Evolutionary conservation across 2,797 vertebrate genomes (phyloP), one percentile per base, ranked within the genome.

Genomic region (Bradypodion ventrale): DNA sequence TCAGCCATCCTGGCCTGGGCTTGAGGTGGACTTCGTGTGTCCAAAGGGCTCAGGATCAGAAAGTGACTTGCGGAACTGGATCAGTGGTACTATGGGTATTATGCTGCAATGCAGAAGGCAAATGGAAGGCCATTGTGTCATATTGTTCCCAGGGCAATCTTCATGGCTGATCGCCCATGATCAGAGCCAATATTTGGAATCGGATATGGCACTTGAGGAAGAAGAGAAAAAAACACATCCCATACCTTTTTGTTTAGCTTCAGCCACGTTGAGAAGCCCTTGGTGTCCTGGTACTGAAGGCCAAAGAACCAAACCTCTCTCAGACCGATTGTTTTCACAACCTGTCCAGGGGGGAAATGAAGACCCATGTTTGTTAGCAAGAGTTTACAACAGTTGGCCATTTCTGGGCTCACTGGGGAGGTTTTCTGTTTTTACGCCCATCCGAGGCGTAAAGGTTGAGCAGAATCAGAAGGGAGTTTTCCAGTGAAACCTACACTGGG

Each of bases 251-350:
- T 99, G 95, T 99, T 99, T 90, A 99, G 95, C 93, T 99, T 99
- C 87, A 99, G 96, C 98, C 98, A 99, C 3, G 98, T 99, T 15
- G 98, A 98, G 94, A 99, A 99, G 87, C 98, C 97, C 92, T 99
- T 99, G 81, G 98, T 99, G 83, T 99, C 98, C 92, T 99, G 98
- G 92, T 99, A 99, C 84, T 99, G 98, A 83, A 99, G 97, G 80
- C 98, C 98, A 90, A 99, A 99, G 94, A 99, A 99, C 98, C 98
- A 99, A 82, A 99, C 97, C 93, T 99, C 98, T 87, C 98, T 96
- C 78, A 99, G 95, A 46, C 98, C 98, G 40, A 99, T 99, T 68
- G 98, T 99, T 95, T 99, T 99, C 89, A 99, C 98, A 63, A 99
- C 98, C 98, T 99, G 84, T 7, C 87, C 84, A 35, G 23, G 56